phyloP scores from a whole-genome alignment of 2,797 vertebrate species.

The Onychomys leucogaster region DNA sequence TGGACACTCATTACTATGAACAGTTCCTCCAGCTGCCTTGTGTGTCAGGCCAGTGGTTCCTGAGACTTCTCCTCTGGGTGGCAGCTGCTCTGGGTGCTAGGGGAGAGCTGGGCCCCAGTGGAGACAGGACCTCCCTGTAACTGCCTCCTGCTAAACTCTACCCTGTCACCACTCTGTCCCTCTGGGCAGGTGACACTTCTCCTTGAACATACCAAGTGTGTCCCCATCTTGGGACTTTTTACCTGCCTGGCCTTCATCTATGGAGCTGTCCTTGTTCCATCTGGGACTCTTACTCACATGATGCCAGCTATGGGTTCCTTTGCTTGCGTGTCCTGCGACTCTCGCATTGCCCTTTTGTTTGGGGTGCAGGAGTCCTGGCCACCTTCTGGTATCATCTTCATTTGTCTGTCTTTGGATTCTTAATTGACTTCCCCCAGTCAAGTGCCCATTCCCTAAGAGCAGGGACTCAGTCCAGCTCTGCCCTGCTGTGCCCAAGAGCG shows the following conservation, averaged over 20 bases:
- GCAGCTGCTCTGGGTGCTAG: not conserved
- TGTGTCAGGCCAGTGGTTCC: not conserved
- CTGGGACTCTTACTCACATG: not conserved
- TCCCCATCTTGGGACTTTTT: not conserved
- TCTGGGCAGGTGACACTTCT: not conserved
- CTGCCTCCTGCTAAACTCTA: not conserved
- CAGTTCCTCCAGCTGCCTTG: not conserved
- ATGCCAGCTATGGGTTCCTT: not conserved
- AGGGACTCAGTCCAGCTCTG: not conserved
- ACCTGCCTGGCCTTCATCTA: not conserved
- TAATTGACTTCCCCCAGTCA: not conserved
- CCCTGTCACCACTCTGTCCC: not conserved
- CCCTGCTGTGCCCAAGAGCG: not conserved
- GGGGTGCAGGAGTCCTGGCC: not conserved
- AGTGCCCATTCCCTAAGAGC: not conserved
- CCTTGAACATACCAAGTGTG: not conserved
- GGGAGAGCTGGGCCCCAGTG: not conserved
- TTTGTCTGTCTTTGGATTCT: not conserved
- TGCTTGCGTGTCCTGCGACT: not conserved
- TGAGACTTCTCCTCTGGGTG: not conserved
- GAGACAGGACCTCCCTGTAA: not conserved
- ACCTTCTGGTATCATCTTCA: not conserved
- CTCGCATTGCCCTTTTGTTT: not conserved
- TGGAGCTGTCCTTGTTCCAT: not conserved
- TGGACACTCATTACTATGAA: not conserved